Evolutionary conservation across 2,113 vertebrate genomes (phyloP).

Genomic region (Arothron firmamentum): DNA sequence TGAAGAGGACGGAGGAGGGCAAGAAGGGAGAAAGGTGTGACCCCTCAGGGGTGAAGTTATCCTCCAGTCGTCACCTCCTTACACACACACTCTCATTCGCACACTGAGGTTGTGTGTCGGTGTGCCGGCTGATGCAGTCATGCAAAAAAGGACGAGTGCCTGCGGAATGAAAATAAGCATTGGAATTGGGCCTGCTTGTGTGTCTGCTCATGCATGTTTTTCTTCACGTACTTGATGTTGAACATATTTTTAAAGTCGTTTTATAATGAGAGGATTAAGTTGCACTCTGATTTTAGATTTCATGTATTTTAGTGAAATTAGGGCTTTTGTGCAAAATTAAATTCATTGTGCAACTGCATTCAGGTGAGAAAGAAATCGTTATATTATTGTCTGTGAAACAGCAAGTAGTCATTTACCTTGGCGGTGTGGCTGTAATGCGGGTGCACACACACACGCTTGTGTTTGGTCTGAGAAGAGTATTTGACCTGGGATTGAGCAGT

Average conservation of each 20-base stretch:
- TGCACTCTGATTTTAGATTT: too few relatives aligned
- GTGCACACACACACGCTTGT: constrained; percentile 1
- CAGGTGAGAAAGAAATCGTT: not conserved
- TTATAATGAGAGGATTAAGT: too few relatives aligned
- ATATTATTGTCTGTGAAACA: constrained; percentile 4
- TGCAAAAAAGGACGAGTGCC: constrained; percentile 59
- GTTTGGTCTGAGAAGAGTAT: constrained; percentile 14
- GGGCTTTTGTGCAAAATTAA: not conserved
- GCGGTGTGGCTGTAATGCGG: constrained; percentile 15
- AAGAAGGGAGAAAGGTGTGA: constrained; percentile 56
- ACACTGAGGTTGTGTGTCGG: constrained; percentile 46
- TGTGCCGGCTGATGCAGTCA: constrained; percentile 59
- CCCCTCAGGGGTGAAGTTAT: constrained; percentile 67
- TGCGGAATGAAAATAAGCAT: constrained; percentile 60
- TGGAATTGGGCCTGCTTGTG: constrained; percentile 36
- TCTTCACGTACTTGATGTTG: not conserved
- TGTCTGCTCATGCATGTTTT: constrained; percentile 20
- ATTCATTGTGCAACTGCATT: not conserved
- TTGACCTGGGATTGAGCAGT: constrained; percentile 47
- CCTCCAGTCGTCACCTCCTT: constrained; percentile 59
- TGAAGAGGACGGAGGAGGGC: constrained; percentile 46
- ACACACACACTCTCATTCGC: constrained; percentile 45
- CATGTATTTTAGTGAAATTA: not conserved
- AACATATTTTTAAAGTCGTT: not conserved
- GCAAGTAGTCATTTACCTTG: constrained; percentile 14